phyloP scores from a whole-genome alignment of 2,113 vertebrate genomes.

The Mus musculus region DNA sequence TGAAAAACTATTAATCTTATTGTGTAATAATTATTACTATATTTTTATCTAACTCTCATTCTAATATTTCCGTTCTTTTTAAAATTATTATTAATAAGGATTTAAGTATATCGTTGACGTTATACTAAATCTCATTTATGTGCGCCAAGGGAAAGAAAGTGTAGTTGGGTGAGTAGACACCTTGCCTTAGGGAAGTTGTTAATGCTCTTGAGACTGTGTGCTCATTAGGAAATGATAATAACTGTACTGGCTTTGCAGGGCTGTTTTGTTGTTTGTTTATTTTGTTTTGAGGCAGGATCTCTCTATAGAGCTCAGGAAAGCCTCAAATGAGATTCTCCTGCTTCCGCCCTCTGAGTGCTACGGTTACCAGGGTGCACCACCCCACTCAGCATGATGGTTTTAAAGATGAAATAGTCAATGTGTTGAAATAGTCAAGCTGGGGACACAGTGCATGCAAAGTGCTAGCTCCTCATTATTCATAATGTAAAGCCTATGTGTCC shows the following conservation, averaged over 20 bases:
- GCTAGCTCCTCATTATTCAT: background rate
- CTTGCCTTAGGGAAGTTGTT: background rate
- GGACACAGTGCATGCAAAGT: background rate
- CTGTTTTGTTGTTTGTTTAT: background rate
- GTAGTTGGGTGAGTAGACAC: background rate
- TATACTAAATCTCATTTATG: background rate
- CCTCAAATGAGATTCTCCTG: background rate
- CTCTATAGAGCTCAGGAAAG: background rate
- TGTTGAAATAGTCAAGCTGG: background rate
- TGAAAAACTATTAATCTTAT: conserved; percentile 2
- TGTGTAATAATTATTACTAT: background rate
- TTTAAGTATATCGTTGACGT: background rate
- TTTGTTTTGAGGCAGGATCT: background rate
- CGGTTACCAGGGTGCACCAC: background rate
- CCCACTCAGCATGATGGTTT: background rate
- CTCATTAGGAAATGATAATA: conserved; percentile 28
- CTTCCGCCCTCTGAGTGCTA: background rate
- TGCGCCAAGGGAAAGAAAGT: background rate
- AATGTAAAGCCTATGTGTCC: background rate
- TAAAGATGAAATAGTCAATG: background rate
- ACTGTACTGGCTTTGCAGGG: background rate
- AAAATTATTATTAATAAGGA: background rate
- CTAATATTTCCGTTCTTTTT: background rate
- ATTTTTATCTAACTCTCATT: conserved; percentile 40
- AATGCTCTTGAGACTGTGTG: conserved; percentile 1